Percentiles rank a stretch among this genome's conserved stretches.
Evolutionary conservation across 2,797 vertebrate species (phyloP).

Genomic region (Chaunax sp.): DNA sequence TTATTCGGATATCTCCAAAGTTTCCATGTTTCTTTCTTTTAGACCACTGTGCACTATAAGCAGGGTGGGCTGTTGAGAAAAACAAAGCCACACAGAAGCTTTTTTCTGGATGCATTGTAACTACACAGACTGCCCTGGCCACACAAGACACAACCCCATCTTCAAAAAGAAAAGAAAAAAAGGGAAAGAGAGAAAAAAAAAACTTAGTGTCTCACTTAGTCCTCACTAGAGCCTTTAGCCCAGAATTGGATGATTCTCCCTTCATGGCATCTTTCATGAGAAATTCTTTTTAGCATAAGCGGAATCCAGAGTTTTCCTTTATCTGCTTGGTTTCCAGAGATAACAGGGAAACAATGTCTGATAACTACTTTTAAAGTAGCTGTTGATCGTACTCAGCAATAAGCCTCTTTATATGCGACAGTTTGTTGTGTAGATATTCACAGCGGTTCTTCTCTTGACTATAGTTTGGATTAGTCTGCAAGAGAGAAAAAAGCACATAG

Average conservation of each 20-base stretch:
- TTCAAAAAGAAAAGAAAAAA: conserved; percentile 36
- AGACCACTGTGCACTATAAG: conserved; percentile 67
- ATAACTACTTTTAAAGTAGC: conserved; percentile 88
- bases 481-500: conserved; percentile 30
- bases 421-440: conserved; percentile 99
- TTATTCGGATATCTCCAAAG: conserved; percentile 54
- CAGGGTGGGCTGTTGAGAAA: conserved; percentile 47
- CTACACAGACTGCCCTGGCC: conserved; percentile 56
- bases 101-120: conserved; percentile 64
- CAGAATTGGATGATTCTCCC: conserved; percentile 65
- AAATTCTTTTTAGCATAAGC: conserved; percentile 57
- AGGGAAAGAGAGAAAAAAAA: conserved; percentile 32
- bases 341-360: conserved; percentile 60
- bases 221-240: conserved; percentile 75
- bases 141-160: conserved; percentile 52
- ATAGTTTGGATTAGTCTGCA: conserved; percentile 96
- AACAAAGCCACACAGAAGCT: conserved; percentile 54
- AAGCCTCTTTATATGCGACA: conserved; percentile 98
- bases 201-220: conserved; percentile 64
- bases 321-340: conserved; percentile 75
- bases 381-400: conserved; percentile 97
- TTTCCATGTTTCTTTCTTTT: conserved; percentile 54
- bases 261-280: conserved; percentile 72
- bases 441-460: conserved; percentile 98
- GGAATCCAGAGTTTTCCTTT: conserved; percentile 77